Percentiles rank a stretch among this genome's conserved stretches.
Evolutionary conservation across 2,888 invertebrate species (phyloP).

Genomic region (Anaspis maculata): DNA sequence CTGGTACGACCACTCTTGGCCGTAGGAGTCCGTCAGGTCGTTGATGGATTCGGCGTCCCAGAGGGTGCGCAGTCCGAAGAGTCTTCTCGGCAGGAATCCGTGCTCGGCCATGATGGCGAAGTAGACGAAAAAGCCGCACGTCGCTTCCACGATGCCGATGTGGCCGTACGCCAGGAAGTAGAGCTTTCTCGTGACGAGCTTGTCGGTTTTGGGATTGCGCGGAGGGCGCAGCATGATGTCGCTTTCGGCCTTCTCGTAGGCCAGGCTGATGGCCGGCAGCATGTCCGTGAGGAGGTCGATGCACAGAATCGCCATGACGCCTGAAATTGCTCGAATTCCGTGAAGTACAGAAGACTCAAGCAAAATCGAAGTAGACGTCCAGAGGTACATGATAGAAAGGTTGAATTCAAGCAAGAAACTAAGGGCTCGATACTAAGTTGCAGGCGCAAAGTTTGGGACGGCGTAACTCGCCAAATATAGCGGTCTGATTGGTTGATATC

Average conservation of each 20-base stretch:
- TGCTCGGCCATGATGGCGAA: slow-evolving; percentile 79
- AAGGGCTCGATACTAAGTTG: too few relatives aligned
- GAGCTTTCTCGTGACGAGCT: slow-evolving; percentile 52
- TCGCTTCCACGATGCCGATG: slow-evolving; percentile 77
- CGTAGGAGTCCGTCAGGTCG: slow-evolving; percentile 66
- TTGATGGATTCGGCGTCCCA: slow-evolving; percentile 66
- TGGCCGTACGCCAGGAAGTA: slow-evolving; percentile 78
- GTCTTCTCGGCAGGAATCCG: slow-evolving; percentile 62
- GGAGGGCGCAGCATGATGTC: slow-evolving; percentile 67
- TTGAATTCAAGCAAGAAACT: too few relatives aligned
- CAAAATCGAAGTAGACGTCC: too few relatives aligned
- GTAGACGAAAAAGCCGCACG: slow-evolving; percentile 80
- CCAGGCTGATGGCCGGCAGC: slow-evolving; percentile 71
- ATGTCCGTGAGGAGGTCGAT: slow-evolving; percentile 76
- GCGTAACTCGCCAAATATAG: too few relatives aligned
- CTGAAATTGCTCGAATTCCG: slow-evolving; percentile 27
- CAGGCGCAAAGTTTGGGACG: too few relatives aligned
- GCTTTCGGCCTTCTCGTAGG: slow-evolving; percentile 69
- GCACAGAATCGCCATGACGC: slow-evolving; percentile 54
- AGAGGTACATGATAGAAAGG: too few relatives aligned
- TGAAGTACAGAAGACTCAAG: too few relatives aligned
- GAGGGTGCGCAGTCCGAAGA: slow-evolving; percentile 54
- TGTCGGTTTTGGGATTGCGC: slow-evolving; percentile 47
- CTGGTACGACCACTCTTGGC: slow-evolving; percentile 66
- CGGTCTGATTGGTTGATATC: too few relatives aligned